phyloP scores from a whole-genome alignment of 2,888 invertebrate genomes.

The Beris chalybata region DNA sequence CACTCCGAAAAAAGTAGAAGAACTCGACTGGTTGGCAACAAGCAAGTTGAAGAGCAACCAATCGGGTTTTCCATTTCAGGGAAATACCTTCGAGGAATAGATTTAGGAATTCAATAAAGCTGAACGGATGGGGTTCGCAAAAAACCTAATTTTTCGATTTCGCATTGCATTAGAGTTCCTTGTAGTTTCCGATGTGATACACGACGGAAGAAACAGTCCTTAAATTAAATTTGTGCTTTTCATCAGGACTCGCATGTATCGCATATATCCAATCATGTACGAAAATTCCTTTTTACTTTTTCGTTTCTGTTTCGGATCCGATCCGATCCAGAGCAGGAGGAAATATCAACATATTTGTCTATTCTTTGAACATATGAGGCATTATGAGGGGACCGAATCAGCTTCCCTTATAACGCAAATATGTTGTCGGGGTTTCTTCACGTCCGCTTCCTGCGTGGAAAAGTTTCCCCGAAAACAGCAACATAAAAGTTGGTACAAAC shows the following conservation, averaged over 20 bases:
- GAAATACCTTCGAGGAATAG: constrained; percentile 29
- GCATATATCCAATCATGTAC: constrained; percentile 21
- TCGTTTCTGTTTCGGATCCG: background rate
- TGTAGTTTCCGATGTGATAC: background rate
- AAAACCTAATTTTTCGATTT: constrained; percentile 27
- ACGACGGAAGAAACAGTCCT: constrained; percentile 11
- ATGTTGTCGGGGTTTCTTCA: constrained; percentile 3
- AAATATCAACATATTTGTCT: constrained; percentile 12
- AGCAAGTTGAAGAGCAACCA: constrained; percentile 20
- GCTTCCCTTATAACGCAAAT: constrained; percentile 1
- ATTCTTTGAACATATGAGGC: constrained; percentile 12
- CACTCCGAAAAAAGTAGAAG: constrained; percentile 16
- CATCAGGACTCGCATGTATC: constrained; percentile 11
- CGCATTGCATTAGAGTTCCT: constrained; percentile 16
- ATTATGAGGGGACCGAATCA: background rate
- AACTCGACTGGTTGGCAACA: constrained; percentile 12
- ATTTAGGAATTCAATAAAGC: constrained; percentile 33
- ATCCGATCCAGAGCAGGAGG: background rate
- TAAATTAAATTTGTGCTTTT: constrained; percentile 30
- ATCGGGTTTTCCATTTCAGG: constrained; percentile 25
- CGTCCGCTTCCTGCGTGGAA: background rate
- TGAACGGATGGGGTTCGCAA: constrained; percentile 11
- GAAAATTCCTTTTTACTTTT: constrained; percentile 12
- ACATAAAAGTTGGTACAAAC: no score
- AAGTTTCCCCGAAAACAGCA: no score